Evolutionary conservation across 2,797 vertebrate species (phyloP), one percentile per base, ranked within the genome.

Genomic region (Cossypha caffra): DNA sequence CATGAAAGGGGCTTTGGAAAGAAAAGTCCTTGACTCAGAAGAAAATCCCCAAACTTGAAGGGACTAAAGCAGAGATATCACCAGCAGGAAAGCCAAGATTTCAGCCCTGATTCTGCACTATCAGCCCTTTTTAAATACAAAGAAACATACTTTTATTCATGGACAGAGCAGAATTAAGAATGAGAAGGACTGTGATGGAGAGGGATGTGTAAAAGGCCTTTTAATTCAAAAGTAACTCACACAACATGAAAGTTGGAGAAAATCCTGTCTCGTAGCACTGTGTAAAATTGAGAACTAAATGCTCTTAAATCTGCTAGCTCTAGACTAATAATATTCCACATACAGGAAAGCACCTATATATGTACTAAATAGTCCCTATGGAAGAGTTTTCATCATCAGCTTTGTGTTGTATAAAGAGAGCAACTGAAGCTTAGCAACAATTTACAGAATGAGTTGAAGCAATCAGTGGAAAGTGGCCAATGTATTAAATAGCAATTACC

Each of bases 361-460:
- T 14, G 26, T 12, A 62, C 66, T 40, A 50, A 80, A 43, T 28
- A 71, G 52, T 67, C 84, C 75, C 86, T 64, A 28, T 1, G 23
- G 78, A 92, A 85, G 52, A 69, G 9, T 72, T 79, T 54, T 83
- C 21, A 80, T 77, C n/a, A 90, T 83, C 38, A 10, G 61, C 29
- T 40, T 40, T 68, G 26, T 23, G 38, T 51, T 80, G 20, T 47
- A 58, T 64, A 83, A 87, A 87, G 76, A 67, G 19, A 93, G 29
- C 1, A 10, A 88, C 23, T 75, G 67, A 95, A 87, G 81, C 51
- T 85, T 72, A 87, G 38, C 33, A 88, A 83, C 47, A 58, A 87
- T 95, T 86, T 94, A 89, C 67, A 77, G 42, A 87, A 45, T 50
- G 48, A 76, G 84, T 12, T 77, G 81, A 91, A 95, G 54, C 81